Evolutionary conservation across 2,113 vertebrate species (phyloP), one percentile per base, ranked within the genome.

Genomic region (Hippocampus comes): DNA sequence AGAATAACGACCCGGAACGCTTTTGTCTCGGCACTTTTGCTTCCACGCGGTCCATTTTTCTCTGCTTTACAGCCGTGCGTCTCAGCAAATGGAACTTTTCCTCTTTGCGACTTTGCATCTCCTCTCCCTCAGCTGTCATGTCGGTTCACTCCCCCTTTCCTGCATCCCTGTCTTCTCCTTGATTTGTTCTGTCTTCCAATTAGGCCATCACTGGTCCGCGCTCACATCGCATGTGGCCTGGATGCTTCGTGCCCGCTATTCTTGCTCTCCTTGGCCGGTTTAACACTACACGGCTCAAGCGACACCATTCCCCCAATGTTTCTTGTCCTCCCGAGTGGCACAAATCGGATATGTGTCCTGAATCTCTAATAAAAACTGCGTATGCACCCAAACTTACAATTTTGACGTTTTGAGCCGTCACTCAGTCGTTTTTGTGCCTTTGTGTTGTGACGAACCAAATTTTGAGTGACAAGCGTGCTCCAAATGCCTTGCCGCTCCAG

Each of bases 81-180:
- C n/a, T 63, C 57, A 67, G 56, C 60, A 64, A 71, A 34, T 72
- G 46, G 75, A 53, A 75, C 21, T n/a, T 70, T 64, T 15, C 53
- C 14, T 64, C 25, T 49, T 66, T 43, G 55, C 46, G 25, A 42
- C 42, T 67, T 30, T 2, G 70, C 75, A 25, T 74, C 79, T 56
- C 76, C 79, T 64, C 66, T 51, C 21, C 11, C 77, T 46, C 4
- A 43, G 12, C 67, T 91, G 90, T 90, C 90, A 89, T 84, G 84
- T 91, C 88, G 88, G 84, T 87, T 88, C 84, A 81, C 70, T 71
- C 73, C 73, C 65, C 73, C 42, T 67, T 78, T 77, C 76, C 70
- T 76, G 74, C 75, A 75, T 77, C 73, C 51, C 59, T 63, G 72
- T 79, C 79, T 79, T 85, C 82, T 82, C 73, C 79, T 83, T 78